A percentile compares a stretch with the other conserved stretches of the same genome.
Conservation (phyloP, 2,797 vertebrate species). For the Mus spretus region DNA sequence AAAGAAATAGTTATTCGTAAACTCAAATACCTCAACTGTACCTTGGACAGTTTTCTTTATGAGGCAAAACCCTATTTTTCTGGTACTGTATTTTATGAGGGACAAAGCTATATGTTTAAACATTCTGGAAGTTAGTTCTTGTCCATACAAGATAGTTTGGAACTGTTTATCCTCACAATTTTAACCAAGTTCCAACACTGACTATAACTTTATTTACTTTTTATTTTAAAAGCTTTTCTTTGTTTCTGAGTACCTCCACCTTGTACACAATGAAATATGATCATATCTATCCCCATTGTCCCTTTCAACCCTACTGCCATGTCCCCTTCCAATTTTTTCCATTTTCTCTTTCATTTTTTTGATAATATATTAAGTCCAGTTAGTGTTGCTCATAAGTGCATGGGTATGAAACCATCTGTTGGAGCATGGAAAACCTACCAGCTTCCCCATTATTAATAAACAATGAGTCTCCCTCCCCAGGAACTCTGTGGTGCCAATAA, state of each 20-base stretch:
- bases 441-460: not conserved
- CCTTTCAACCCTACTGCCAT: not conserved
- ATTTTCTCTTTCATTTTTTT: not conserved
- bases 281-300: too few relatives aligned
- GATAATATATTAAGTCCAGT: not conserved
- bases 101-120: constrained; percentile 50
- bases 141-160: constrained; percentile 2
- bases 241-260: not conserved
- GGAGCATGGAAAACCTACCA: not conserved
- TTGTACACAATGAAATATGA: not conserved
- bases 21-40: constrained; percentile 15
- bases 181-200: not conserved
- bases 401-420: not conserved
- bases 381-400: too few relatives aligned
- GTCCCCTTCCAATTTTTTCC: not conserved
- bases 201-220: not conserved
- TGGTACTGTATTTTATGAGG: constrained; percentile 46
- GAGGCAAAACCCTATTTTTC: constrained; percentile 33
- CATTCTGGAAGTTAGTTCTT: constrained; percentile 38
- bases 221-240: not conserved
- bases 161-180: constrained; percentile 11
- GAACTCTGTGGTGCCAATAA: not conserved
- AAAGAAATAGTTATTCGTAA: constrained; percentile 32
- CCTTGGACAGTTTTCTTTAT: not conserved
- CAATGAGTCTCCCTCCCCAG: not conserved